Evolutionary conservation across 2,797 vertebrate species (phyloP), one percentile per base, ranked within the genome.

Genomic region (Phylloscopus collybita): DNA sequence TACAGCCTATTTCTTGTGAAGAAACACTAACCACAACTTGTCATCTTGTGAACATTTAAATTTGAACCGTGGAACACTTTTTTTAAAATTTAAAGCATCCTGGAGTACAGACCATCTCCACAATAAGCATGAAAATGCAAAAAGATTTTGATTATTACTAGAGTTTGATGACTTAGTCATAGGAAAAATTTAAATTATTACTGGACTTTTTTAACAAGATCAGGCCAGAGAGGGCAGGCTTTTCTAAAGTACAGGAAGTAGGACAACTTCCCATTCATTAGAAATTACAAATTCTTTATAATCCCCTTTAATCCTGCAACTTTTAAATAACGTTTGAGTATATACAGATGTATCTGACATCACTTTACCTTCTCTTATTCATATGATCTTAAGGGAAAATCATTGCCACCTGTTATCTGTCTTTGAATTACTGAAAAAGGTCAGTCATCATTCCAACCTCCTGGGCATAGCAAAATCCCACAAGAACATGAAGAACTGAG

Each of bases 111-210:
- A 91, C 29, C 30, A 72, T 45, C 59, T 80, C 57, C 57, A 76
- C 67, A 93, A 87, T 53, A 66, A 93, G 36, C 30, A 92, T 23
- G 29, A 90, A 97, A 92, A 92, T 92, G 60, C 42, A 94, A 94
- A 92, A 45, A 30, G 22, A 90, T 62, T 96, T 97, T 93, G 61
- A 85, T 94, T 73, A 60, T 82, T 62, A 49, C 40, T 34, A 80
- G 67, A 83, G 86, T 59, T 74, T 69, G 65, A 85, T 57, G 76
- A 32, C 32, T 88, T 83, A 73, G 4, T 32, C 59, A 15, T 49
- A 80, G 74, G 36, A 57, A 21, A 36, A 18, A 30, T 74, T 8
- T 49, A 50, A 80, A 42, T 79, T 50, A 88, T 84, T 73, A 51
- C 1, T 59, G 15, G 9, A 1, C 42, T 86, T n/a, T 92, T 95